Percentiles rank a stretch among this genome's conserved stretches.
Conservation (phyloP, 2,113 vertebrate genomes). For the Thamnophis sirtalis region DNA sequence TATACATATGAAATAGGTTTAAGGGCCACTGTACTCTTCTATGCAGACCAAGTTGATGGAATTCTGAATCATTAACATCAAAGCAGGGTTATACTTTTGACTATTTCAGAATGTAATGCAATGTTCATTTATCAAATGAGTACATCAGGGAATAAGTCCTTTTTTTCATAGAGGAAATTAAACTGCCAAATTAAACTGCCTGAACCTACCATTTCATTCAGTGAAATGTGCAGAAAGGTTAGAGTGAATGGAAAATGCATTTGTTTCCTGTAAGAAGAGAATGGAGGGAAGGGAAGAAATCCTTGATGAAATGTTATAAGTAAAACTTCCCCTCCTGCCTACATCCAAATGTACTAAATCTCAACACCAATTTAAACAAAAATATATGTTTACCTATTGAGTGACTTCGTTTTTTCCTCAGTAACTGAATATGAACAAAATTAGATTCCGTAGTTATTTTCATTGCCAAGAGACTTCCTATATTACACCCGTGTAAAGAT, state of each 20-base stretch:
- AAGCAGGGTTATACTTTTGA: neutral
- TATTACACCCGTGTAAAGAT: slow-evolving; percentile 20
- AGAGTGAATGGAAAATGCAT: neutral
- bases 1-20: neutral
- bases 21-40: neutral
- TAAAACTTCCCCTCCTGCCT: too few species aligned
- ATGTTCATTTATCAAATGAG: neutral
- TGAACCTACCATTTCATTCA: neutral
- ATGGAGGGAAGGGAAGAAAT: neutral
- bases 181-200: neutral
- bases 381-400: slow-evolving; percentile 1
- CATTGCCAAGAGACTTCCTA: slow-evolving; percentile 23
- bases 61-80: neutral
- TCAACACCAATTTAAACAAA: neutral
- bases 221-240: neutral
- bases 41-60: neutral
- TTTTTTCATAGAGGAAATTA: neutral
- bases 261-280: neutral
- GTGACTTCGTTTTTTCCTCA: neutral
- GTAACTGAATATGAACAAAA: slow-evolving; percentile 23
- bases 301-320: neutral
- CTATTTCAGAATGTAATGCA: neutral
- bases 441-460: slow-evolving; percentile 14
- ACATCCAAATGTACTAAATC: neutral
- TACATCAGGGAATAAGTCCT: neutral